Conservation (phyloP, 2,797 vertebrate genomes). For the Botia almorhae region DNA sequence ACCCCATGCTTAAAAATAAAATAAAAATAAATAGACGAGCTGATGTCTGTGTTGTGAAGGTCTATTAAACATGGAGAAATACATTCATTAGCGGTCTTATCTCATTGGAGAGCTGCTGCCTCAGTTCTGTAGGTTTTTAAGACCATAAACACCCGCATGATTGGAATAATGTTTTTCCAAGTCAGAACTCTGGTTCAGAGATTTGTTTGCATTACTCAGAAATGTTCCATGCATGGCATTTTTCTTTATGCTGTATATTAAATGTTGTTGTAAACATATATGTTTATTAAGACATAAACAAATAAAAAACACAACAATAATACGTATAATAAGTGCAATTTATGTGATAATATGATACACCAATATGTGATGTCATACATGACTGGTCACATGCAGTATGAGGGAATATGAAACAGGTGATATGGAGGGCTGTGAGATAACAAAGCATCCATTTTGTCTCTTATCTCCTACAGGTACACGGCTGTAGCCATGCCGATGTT, state of each 20-base stretch:
- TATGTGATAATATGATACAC: not conserved
- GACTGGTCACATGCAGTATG: slow-evolving; percentile 2
- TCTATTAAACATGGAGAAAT: not conserved
- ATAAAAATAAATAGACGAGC: not conserved
- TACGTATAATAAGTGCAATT: too few relatives aligned
- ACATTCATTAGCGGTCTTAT: not conserved
- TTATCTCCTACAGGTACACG: slow-evolving; percentile 86
- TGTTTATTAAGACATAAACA: too few relatives aligned
- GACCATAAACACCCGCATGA: not conserved
- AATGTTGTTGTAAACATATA: too few relatives aligned
- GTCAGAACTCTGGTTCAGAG: too few relatives aligned
- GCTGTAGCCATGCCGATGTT: slow-evolving; percentile 99
- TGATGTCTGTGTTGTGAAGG: not conserved
- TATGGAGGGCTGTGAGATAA: not conserved
- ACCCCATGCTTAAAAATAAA: not conserved
- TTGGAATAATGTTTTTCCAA: not conserved
- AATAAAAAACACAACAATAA: too few relatives aligned
- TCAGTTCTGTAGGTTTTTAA: not conserved
- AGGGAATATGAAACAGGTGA: not conserved
- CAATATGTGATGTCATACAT: not conserved
- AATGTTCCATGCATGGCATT: too few relatives aligned
- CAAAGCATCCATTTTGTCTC: not conserved
- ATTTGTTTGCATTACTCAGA: too few relatives aligned
- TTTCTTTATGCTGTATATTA: too few relatives aligned
- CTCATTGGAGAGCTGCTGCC: not conserved